Base-by-base conservation (phyloP, 2,888 invertebrate genomes). In the Chorisops tibialis region DNA sequence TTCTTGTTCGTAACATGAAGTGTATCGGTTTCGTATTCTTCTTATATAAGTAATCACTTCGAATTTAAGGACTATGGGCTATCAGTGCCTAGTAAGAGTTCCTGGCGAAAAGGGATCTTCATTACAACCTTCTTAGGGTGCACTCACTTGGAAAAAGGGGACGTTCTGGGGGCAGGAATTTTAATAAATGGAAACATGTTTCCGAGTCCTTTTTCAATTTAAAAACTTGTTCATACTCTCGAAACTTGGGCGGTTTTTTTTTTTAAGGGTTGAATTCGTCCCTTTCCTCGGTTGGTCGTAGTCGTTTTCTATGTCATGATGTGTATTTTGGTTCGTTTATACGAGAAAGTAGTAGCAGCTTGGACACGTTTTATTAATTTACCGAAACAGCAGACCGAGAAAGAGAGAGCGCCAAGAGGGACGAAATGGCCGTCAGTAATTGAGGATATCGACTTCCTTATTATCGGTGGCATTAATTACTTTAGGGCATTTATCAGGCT, bases 101-200 rank as follows among this genome's bases (percentile, higher is more conserved):
- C 43, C 39, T 52, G 22, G n/a, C 19, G 38, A 14, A 56, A 45
- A 43, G 45, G 45, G 56, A 24, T 30, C 56, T 63, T 61, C 56
- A 63, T 63, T 63, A 63, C 43, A 37, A 41, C 30, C 39, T 48
- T 50, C 63, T 56, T 24, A 24, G 43, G 35, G 39, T 22, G 12
- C 58, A 59, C 50, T 64, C 58, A 64, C n/a, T 58, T 30, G 58
- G 61, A 64, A 64, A 56, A 59, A 60, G 59, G 49, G 64, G 39
- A 52, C 51, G 41, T 43, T 50, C 45, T 45, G 38, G 38, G 56
- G 58, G 45, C 47, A 52, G 58, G 64, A 61, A 61, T 61, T 64
- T 64, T 61, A 64, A 64, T 64, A 64, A 64, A 61, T 59, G 61
- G 56, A 61, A 64, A 61, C 61, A 64, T 64, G 64, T 64, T 64